phyloP scores from a whole-genome alignment of 2,797 vertebrate genomes.

The Gallirallus australis region DNA sequence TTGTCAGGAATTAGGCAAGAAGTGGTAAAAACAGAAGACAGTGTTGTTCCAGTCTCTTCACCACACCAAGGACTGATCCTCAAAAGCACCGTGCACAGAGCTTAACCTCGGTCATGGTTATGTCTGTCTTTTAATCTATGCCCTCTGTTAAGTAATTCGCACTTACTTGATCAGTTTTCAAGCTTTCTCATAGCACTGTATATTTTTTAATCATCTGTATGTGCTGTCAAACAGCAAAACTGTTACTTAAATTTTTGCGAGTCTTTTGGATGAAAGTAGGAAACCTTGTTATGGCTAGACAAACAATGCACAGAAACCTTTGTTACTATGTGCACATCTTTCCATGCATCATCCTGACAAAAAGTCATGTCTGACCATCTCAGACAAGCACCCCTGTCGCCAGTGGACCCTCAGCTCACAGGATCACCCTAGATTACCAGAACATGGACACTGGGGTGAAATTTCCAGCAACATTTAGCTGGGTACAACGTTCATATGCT shows the following conservation, averaged over 20 bases:
- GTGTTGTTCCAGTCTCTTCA: not conserved
- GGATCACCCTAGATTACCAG: rapidly evolving
- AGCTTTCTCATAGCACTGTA: not conserved
- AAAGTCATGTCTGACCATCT: rapidly evolving
- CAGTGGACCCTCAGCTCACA: not conserved
- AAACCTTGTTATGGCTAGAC: rapidly evolving
- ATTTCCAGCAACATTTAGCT: not conserved
- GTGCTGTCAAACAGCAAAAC: not conserved
- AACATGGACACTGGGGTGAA: rapidly evolving
- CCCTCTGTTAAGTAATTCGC: not conserved
- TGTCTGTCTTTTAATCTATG: not conserved
- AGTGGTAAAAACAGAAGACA: not conserved
- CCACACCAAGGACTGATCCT: not conserved
- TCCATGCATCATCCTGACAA: not conserved
- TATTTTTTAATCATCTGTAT: not conserved
- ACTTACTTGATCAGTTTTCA: not conserved
- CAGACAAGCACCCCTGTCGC: rapidly evolving
- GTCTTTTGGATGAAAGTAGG: not conserved
- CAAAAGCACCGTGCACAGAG: rapidly evolving
- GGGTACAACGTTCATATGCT: not conserved
- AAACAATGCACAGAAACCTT: not conserved
- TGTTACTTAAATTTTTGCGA: not conserved
- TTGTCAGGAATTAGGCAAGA: not conserved
- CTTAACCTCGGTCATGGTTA: rapidly evolving
- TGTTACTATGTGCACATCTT: not conserved